A percentile compares a stretch with the other conserved stretches of the same genome.
Evolutionary conservation across 2,797 vertebrate genomes (phyloP).

Genomic region (Artibeus lituratus): DNA sequence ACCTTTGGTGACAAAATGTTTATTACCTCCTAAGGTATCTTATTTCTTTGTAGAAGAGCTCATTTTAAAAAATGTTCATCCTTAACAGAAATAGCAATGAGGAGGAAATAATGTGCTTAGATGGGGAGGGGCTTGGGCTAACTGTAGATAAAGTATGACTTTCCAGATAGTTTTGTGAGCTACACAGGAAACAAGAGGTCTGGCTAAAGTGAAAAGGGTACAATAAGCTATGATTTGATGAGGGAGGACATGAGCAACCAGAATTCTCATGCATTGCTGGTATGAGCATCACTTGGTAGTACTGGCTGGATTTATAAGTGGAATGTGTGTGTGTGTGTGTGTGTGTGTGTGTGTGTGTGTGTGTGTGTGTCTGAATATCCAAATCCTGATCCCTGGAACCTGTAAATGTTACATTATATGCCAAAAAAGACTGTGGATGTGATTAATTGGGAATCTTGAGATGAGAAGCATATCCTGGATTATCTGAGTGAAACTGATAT

Average conservation of each 20-base stretch:
- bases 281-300: neutral
- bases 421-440: neutral
- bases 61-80: neutral
- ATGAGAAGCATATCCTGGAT: neutral
- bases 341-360: too few relatives aligned
- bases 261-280: neutral
- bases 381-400: neutral
- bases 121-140: neutral
- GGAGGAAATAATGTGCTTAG: neutral
- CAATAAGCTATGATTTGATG: neutral
- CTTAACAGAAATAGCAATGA: neutral
- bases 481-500: neutral
- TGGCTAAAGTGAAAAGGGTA: neutral
- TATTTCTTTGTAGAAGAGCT: neutral
- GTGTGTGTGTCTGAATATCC: neutral
- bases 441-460: neutral
- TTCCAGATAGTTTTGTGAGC: neutral
- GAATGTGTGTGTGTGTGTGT: too few relatives aligned
- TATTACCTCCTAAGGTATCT: neutral
- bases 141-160: neutral
- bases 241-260: neutral
- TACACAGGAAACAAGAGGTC: neutral
- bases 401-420: neutral
- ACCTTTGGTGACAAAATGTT: conserved; percentile 38
- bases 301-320: neutral